phyloP scores from a whole-genome alignment of 53 echinoderm and acorn worm species.

The Temnopleurus reevesii region DNA sequence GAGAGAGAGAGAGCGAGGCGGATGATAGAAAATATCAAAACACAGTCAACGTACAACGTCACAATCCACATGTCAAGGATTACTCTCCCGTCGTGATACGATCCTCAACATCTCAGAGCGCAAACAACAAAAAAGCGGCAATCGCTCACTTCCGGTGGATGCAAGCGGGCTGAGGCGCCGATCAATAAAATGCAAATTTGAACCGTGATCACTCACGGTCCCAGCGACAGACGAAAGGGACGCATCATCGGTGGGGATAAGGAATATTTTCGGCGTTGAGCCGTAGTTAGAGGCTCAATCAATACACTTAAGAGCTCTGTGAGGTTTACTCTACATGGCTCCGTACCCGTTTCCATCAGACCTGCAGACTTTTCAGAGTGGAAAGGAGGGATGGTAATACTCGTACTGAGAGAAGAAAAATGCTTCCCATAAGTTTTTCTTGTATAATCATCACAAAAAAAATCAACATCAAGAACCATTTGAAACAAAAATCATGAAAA shows the following conservation, averaged over 20 bases:
- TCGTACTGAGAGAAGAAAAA: too few relatives aligned
- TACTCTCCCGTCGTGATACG: neutral
- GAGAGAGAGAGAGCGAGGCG: neutral
- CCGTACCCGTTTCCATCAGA: too few relatives aligned
- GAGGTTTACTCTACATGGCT: neutral
- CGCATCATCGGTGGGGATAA: neutral
- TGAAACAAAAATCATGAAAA: too few relatives aligned
- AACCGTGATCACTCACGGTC: slow-evolving; percentile 3
- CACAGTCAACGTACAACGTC: too few relatives aligned
- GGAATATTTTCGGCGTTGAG: neutral
- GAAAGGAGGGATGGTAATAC: too few relatives aligned
- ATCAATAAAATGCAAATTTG: slow-evolving; percentile 13
- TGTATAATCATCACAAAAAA: too few relatives aligned
- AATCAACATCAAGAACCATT: too few relatives aligned
- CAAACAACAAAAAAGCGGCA: neutral
- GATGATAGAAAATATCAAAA: neutral
- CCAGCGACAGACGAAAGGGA: neutral
- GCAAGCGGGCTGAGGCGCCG: neutral
- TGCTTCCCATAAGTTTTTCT: too few relatives aligned
- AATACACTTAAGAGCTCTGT: slow-evolving; percentile 34
- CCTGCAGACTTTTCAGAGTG: too few relatives aligned
- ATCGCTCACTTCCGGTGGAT: slow-evolving; percentile 13
- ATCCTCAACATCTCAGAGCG: neutral
- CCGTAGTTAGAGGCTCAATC: neutral
- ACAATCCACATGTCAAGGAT: neutral